Base-by-base conservation (phyloP, 1,140 invertebrate species). In the Stratiolaelaps scimitus region DNA sequence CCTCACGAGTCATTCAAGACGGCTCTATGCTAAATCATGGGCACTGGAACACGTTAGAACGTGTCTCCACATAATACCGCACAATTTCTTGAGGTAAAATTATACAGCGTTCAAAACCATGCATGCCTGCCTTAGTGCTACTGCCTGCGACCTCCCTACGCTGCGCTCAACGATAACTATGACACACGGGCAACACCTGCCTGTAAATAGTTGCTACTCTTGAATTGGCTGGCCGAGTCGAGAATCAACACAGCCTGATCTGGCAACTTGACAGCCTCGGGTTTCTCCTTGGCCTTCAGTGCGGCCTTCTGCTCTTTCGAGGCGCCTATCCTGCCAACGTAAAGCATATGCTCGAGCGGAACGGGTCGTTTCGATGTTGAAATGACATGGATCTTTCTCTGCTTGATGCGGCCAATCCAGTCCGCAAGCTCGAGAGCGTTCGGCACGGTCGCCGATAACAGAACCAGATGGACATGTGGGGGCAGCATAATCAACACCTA, bases 381-480 rank as follows among this genome's bases (percentile, higher is more conserved):
- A 40, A 98, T 92, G 0, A 98, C 93, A 74, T 88, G 93, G 67
- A 97, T 92, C 73, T 91, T 93, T 67, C 87, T 82, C 72, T 88
- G 84, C 74, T 96, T 93, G 0, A 88, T 95, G 66, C 84, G 81
- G 75, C 95, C 95, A 47, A 98, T 86, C 95, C 95, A 98, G 73
- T 94, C 86, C 1, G 94, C 94, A 79, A 98, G 93, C 75, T 96
- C 86, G 68, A 93, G 76, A 2, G 91, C 88, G 77, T 99, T 99
- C 0, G 95, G 93, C 29, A 98, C 94, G 1, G 96, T 99, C 0
- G 96, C 96, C 74, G 90, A 95, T 13, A 99, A 78, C 83, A 99
- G 87, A 1, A 99, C 92, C 67, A 99, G 92, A 70, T 85, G 91
- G 1, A 98, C 91, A 74, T 93, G 89, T 17, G 85, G 81, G 0